A percentile compares a stretch with the other conserved stretches of the same genome.
Conservation (phyloP, 2,797 vertebrate species). For the Chloroceryle inda region DNA sequence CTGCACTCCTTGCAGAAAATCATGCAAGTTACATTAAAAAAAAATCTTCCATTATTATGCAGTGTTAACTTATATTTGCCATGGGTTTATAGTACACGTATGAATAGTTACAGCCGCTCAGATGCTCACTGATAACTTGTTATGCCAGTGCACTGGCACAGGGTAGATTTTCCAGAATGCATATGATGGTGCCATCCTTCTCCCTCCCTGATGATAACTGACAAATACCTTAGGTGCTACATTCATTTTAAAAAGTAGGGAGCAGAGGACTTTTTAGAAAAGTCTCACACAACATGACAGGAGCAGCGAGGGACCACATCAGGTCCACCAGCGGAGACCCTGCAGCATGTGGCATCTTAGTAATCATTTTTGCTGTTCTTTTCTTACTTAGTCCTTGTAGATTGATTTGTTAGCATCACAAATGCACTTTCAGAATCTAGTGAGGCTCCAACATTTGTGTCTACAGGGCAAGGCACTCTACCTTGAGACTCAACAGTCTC, state of each 20-base stretch:
- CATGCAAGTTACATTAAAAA: not conserved
- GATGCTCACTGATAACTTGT: not conserved
- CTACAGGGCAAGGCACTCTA: not conserved
- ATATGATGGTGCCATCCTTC: not conserved
- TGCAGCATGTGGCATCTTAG: not conserved
- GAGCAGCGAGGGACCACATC: not conserved
- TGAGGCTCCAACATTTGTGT: not conserved
- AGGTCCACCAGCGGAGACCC: not conserved
- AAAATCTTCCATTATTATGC: not conserved
- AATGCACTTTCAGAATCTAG: not conserved
- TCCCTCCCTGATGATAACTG: not conserved
- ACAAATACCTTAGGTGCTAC: not conserved
- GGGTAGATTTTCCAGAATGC: not conserved
- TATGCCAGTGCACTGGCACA: not conserved
- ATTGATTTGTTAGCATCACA: not conserved
- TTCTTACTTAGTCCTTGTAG: not conserved
- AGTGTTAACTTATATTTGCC: not conserved
- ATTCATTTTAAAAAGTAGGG: not conserved
- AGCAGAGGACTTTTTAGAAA: not conserved
- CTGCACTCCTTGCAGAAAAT: not conserved
- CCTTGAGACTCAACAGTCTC: not conserved
- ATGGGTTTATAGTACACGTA: accelerated
- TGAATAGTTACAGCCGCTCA: not conserved
- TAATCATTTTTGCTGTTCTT: not conserved
- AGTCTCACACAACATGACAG: not conserved